Percentiles rank a stretch among this genome's conserved stretches.
These are phyloP conservation scores for Furnarius figulus DNA, from an alignment of 2,113 vertebrate genomes.

Conservation along the genomic window DNA sequence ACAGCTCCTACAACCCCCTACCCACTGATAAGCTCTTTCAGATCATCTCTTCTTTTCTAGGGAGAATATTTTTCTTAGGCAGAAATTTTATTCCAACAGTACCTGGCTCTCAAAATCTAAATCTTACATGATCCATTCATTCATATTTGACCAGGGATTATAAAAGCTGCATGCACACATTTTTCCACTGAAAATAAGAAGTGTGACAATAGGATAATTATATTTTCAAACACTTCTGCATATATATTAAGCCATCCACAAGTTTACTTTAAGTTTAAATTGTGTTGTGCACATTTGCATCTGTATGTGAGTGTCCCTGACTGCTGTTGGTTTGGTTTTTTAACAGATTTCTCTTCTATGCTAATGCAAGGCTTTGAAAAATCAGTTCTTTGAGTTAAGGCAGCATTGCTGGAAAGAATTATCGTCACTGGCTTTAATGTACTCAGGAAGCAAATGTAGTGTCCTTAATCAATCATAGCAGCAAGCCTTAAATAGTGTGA, in stretches of 20 bases:
- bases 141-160: background rate
- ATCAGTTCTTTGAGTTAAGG: constrained; percentile 1
- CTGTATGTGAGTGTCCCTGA: background rate
- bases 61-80: background rate
- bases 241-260: background rate
- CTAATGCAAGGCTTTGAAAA: constrained; percentile 26
- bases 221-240: background rate
- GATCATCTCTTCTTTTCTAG: background rate
- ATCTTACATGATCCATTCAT: background rate
- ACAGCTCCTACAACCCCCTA: background rate
- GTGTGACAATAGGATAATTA: background rate
- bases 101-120: background rate
- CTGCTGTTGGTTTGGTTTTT: background rate
- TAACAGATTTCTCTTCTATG: background rate
- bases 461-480: constrained; percentile 1
- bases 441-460: background rate
- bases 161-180: background rate
- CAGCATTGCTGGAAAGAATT: background rate
- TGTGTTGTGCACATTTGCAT: background rate
- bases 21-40: background rate
- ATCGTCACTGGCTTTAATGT: constrained; percentile 7
- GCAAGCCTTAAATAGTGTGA: background rate
- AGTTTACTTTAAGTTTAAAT: background rate
- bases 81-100: background rate
- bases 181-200: background rate